phyloP scores from a whole-genome alignment of 2,888 invertebrate genomes.

The Troglohyphantes excavatus region DNA sequence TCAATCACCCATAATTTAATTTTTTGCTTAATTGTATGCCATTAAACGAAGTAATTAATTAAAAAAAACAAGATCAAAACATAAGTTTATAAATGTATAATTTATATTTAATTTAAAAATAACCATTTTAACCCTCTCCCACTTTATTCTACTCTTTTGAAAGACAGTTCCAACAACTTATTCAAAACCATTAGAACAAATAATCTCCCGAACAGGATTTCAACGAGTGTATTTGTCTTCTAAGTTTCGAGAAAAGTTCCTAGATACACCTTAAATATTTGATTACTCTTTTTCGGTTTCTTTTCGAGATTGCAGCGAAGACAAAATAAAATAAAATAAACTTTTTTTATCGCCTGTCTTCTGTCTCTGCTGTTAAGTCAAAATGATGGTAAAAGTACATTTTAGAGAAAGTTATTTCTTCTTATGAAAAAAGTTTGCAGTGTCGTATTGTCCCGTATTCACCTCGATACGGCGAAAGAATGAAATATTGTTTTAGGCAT shows the following conservation, averaged over 20 bases:
- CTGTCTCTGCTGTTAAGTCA: background rate
- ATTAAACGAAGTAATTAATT: too few species aligned
- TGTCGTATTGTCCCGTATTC: background rate
- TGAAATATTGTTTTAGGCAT: background rate
- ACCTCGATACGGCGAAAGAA: background rate
- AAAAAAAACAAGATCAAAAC: too few species aligned
- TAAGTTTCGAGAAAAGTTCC: slow-evolving; percentile 27
- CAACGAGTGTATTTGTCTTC: slow-evolving; percentile 32
- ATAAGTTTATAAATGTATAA: too few species aligned
- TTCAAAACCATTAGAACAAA: background rate
- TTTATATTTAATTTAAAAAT: too few species aligned
- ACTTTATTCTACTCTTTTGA: too few species aligned
- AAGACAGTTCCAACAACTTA: too few species aligned
- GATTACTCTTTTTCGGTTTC: background rate
- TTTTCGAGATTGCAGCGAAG: background rate
- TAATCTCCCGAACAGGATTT: slow-evolving; percentile 21
- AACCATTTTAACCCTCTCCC: too few species aligned
- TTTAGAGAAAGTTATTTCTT: slow-evolving; percentile 8
- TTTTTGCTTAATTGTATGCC: too few species aligned
- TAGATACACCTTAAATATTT: slow-evolving; percentile 53
- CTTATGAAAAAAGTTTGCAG: background rate
- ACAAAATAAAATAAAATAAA: background rate
- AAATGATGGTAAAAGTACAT: background rate
- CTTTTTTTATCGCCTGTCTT: background rate
- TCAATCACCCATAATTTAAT: too few species aligned